phyloP scores from a whole-genome alignment of 2,888 invertebrate species.

The Tetheella fluctuosa region DNA sequence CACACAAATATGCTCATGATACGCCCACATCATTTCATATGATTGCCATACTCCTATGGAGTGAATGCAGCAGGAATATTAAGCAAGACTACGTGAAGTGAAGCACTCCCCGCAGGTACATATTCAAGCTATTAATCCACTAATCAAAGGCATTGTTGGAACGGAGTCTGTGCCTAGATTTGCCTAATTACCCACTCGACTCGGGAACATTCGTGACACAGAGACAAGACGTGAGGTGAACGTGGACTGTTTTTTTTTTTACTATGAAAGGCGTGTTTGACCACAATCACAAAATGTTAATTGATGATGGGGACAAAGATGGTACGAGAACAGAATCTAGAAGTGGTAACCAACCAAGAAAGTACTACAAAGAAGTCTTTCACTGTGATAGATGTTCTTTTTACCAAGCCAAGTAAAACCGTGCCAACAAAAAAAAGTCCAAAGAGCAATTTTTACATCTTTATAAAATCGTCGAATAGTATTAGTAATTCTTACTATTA shows the following conservation, averaged over 20 bases:
- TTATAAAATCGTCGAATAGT: not conserved
- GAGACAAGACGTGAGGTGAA: constrained; percentile 16
- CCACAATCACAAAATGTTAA: no score
- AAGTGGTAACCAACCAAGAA: no score
- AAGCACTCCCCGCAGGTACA: constrained; percentile 24
- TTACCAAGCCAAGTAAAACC: no score
- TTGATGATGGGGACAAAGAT: no score
- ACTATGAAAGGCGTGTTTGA: no score
- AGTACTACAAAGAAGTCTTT: no score
- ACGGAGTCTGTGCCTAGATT: constrained; percentile 53
- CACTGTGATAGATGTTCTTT: no score
- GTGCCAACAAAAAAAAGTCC: no score
- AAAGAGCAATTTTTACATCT: not conserved
- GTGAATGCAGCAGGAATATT: constrained; percentile 1
- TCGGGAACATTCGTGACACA: constrained; percentile 28
- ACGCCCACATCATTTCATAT: not conserved
- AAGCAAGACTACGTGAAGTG: constrained; percentile 15
- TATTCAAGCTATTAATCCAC: constrained; percentile 46
- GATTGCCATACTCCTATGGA: not conserved
- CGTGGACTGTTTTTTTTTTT: no score
- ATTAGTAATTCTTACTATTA: no score
- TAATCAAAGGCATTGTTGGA: constrained; percentile 63
- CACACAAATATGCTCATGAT: not conserved
- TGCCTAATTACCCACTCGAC: constrained; percentile 60
- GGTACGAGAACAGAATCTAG: no score